A percentile compares a stretch with the other conserved stretches of the same genome.
Conservation (phyloP, 37 sponge, comb jelly and placozoan species). For the Diacarnus erythraeanus region DNA sequence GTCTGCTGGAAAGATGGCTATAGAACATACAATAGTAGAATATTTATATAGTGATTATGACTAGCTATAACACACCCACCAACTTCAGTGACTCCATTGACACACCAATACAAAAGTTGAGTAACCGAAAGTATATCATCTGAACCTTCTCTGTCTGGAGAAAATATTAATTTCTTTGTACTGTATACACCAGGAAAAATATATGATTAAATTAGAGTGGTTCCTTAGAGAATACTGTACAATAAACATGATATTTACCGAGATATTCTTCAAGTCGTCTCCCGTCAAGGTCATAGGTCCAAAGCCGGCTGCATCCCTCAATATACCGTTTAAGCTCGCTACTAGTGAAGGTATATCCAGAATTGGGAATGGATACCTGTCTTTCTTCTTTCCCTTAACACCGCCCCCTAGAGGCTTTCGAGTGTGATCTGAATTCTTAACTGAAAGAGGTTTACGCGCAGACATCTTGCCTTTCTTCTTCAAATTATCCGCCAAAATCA, state of each 20-base stretch:
- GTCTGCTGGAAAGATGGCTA: constrained; percentile 4
- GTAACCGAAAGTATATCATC: background rate
- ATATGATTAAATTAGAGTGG: no score
- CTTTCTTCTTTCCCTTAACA: no score
- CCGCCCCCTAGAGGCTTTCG: no score
- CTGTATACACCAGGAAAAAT: background rate
- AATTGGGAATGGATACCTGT: no score
- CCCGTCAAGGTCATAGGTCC: background rate
- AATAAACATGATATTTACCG: background rate
- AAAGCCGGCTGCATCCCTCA: background rate
- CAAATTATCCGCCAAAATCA: no score
- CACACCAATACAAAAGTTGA: background rate
- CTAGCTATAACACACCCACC: background rate
- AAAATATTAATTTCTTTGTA: no score
- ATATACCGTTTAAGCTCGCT: background rate
- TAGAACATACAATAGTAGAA: no score
- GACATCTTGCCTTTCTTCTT: no score
- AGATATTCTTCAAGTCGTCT: background rate
- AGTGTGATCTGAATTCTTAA: no score
- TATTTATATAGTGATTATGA: no score
- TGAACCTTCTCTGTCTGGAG: background rate
- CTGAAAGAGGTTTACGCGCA: no score
- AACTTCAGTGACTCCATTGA: background rate
- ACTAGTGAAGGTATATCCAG: background rate
- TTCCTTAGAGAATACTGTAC: no score